Conservation (phyloP, 92 coral and sea anemone genomes). For the Paramuricea clavata region DNA sequence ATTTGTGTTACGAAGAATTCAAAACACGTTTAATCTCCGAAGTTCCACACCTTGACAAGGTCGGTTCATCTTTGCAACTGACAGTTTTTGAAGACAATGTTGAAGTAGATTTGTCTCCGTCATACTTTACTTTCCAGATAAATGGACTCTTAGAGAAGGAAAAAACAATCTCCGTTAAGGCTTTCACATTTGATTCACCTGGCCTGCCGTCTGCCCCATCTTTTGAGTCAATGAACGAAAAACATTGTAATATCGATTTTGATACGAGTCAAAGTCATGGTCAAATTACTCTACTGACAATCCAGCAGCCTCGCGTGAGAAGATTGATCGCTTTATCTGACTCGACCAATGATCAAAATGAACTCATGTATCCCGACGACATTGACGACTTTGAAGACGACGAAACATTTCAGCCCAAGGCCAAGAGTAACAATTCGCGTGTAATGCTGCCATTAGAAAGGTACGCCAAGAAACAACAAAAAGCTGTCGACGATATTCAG, state of each 20-base stretch:
- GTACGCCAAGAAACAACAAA: conserved; percentile 53
- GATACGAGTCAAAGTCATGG: neutral
- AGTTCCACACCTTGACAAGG: too few species aligned
- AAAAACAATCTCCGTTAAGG: conserved; percentile 48
- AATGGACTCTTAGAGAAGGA: conserved; percentile 53
- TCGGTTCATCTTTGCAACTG: too few species aligned
- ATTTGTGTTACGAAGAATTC: conserved; percentile 13
- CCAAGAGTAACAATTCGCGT: too few species aligned
- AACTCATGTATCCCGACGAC: too few species aligned
- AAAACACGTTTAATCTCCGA: too few species aligned
- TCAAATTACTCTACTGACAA: neutral
- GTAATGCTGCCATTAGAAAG: conserved; percentile 1
- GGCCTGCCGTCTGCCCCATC: neutral
- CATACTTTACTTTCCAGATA: conserved; percentile 58
- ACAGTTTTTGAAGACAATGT: too few species aligned
- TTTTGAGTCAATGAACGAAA: neutral
- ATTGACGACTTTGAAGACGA: neutral
- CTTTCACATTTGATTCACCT: conserved; percentile 36
- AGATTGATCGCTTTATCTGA: too few species aligned
- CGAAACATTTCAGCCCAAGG: neutral
- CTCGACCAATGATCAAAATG: too few species aligned
- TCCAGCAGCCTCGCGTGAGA: too few species aligned
- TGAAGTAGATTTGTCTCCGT: too few species aligned
- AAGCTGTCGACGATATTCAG: conserved; percentile 5
- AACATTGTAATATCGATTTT: neutral